phyloP scores from a whole-genome alignment of 2,888 invertebrate genomes.

The Machimus atricapillus region DNA sequence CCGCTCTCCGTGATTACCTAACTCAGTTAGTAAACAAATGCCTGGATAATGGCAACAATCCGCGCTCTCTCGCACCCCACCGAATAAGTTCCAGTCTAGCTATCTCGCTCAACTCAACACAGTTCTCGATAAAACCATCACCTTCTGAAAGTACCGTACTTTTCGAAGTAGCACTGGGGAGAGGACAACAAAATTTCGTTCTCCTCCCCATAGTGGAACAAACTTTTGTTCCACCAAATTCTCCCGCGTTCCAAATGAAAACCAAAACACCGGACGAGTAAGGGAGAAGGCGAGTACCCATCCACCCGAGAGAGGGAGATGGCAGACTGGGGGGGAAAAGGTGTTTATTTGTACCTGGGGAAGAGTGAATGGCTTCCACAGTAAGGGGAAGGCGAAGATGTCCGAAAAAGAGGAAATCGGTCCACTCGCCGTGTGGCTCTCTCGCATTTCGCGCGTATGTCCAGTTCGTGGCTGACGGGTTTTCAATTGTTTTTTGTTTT shows the following conservation, averaged over 20 bases:
- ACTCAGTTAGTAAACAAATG: neutral
- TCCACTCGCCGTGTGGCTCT: neutral
- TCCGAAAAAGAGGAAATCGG: neutral
- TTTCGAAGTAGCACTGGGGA: neutral
- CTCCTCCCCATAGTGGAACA: no score
- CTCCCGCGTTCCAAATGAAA: neutral
- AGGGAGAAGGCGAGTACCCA: neutral
- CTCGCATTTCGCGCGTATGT: neutral
- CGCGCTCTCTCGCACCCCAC: neutral
- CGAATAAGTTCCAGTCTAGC: neutral
- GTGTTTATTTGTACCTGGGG: neutral
- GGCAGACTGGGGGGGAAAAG: neutral
- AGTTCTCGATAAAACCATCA: neutral
- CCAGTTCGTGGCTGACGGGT: neutral
- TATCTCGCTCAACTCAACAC: neutral
- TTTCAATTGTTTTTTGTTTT: slow-evolving; percentile 14
- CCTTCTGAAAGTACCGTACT: neutral
- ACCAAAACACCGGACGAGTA: neutral
- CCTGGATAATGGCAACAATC: neutral
- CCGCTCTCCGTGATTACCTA: neutral
- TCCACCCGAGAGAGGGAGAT: neutral
- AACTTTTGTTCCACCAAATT: no score
- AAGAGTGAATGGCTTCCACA: neutral
- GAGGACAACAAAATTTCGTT: neutral
- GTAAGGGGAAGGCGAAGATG: neutral